phyloP scores from a whole-genome alignment of 2,113 vertebrate species.

The Corythornis cristatus region DNA sequence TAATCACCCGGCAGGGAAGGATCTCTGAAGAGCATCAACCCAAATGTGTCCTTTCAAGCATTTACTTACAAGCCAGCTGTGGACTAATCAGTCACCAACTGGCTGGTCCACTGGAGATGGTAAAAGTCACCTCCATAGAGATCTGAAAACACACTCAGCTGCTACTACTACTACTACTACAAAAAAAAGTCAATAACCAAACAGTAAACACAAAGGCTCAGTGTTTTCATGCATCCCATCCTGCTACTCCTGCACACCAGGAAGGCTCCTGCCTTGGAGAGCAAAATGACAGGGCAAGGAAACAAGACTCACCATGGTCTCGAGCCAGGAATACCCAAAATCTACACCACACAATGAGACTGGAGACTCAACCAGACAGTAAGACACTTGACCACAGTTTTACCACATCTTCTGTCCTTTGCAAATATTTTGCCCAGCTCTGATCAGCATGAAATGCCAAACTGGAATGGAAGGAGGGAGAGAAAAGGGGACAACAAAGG shows the following conservation, averaged over 20 bases:
- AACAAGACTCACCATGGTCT: background rate
- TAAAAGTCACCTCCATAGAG: constrained; percentile 62
- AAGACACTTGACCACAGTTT: background rate
- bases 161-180: too few relatives aligned
- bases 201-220: background rate
- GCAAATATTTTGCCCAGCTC: background rate
- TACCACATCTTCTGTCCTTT: background rate
- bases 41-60: constrained; percentile 69
- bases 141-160: background rate
- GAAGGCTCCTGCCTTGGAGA: background rate
- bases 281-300: background rate
- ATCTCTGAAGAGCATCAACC: constrained; percentile 61
- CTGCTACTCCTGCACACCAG: background rate
- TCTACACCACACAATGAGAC: background rate
- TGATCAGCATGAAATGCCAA: background rate
- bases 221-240: background rate
- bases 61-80: constrained; percentile 67
- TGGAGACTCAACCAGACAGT: background rate
- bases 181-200: constrained; percentile 18
- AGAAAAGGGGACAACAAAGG: background rate
- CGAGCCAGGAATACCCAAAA: background rate
- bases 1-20: constrained; percentile 68
- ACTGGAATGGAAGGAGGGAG: background rate
- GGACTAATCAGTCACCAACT: constrained; percentile 69
- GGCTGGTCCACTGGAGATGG: constrained; percentile 57